These are phyloP conservation scores for Reticulitermes speratus DNA, from an alignment of 1,140 invertebrate genomes.

Conservation along the genomic window DNA sequence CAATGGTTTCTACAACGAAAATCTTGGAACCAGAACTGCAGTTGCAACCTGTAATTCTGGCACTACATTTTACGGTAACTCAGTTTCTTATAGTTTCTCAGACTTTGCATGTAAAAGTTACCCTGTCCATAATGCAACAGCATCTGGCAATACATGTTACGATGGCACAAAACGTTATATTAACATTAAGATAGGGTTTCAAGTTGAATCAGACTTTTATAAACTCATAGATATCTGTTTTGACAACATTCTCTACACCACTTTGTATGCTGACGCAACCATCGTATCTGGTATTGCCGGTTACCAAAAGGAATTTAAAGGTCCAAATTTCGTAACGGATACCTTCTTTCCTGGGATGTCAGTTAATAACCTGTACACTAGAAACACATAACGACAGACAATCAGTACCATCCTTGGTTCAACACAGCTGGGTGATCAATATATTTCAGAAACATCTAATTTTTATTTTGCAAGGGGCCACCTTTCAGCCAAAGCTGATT, in stretches of 20 bases:
- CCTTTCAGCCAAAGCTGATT: conserved; percentile 49
- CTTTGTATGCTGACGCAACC: conserved; percentile 35
- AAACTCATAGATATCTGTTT: conserved; percentile 38
- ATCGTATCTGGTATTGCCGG: conserved; percentile 32
- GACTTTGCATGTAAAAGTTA: conserved; percentile 30
- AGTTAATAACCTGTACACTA: conserved; percentile 38
- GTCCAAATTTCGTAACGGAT: conserved; percentile 39
- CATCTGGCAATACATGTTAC: conserved; percentile 32
- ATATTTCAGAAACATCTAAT: conserved; percentile 39
- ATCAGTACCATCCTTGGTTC: conserved; percentile 42
- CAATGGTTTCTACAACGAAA: background rate
- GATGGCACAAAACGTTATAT: conserved; percentile 32
- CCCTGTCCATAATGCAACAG: conserved; percentile 31
- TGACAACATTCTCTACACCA: conserved; percentile 30
- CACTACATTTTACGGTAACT: conserved; percentile 20
- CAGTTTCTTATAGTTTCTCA: conserved; percentile 28
- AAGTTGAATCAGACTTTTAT: conserved; percentile 32
- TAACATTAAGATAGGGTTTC: conserved; percentile 38
- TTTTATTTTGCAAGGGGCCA: conserved; percentile 48
- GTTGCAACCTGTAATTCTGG: conserved; percentile 20
- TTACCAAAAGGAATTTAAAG: conserved; percentile 29
- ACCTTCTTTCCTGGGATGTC: conserved; percentile 39
- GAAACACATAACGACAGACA: conserved; percentile 35
- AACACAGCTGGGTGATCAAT: conserved; percentile 40
- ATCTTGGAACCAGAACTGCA: background rate